phyloP scores from a whole-genome alignment of 2,113 vertebrate genomes.

The Anolis carolinensis region DNA sequence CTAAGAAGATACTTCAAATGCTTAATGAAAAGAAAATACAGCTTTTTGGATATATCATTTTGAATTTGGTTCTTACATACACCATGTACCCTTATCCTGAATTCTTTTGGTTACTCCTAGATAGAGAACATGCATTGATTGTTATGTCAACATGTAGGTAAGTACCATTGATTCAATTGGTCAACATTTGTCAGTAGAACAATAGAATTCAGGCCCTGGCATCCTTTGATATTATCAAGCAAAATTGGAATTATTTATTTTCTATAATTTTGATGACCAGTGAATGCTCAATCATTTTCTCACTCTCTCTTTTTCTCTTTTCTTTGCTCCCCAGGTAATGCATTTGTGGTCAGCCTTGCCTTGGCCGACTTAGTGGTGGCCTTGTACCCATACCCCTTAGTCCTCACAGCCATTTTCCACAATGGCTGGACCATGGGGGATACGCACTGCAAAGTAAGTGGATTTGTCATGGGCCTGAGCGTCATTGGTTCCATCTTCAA shows the following conservation, averaged over 20 bases:
- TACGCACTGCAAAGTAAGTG: slow-evolving; percentile 89
- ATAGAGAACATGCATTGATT: neutral
- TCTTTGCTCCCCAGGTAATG: slow-evolving; percentile 83
- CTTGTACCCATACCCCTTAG: slow-evolving; percentile 90
- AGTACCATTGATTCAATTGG: neutral
- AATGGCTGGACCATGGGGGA: slow-evolving; percentile 88
- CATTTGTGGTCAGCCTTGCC: slow-evolving; percentile 91
- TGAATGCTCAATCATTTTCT: slow-evolving; percentile 1
- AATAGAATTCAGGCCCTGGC: neutral
- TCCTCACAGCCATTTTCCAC: slow-evolving; percentile 87
- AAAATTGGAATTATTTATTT: neutral
- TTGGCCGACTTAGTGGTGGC: slow-evolving; percentile 90
- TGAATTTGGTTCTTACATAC: neutral
- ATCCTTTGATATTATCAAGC: neutral
- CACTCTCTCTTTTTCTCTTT: slow-evolving; percentile 47
- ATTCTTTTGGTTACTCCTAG: neutral
- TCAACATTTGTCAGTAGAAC: neutral
- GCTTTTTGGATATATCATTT: neutral
- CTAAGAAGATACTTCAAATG: neutral
- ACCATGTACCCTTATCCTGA: neutral
- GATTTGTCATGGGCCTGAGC: slow-evolving; percentile 92
- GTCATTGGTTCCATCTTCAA: slow-evolving; percentile 93
- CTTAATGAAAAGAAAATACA: neutral
- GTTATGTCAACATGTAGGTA: neutral
- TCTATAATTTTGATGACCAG: neutral